Conservation (phyloP, 2,113 vertebrate species). For the Entelurus aequoreus region DNA sequence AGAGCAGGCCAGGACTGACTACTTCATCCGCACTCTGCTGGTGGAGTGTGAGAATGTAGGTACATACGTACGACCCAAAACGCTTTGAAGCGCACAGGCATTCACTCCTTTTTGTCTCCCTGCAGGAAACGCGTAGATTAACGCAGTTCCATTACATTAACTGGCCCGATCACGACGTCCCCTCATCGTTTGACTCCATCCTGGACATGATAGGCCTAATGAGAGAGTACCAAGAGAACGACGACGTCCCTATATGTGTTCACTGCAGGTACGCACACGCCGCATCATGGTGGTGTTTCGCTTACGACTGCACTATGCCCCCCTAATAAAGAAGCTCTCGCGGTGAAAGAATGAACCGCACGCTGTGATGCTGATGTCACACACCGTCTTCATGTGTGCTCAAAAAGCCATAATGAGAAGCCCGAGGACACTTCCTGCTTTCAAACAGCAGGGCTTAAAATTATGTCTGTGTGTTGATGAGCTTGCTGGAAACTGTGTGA, state of each 20-base stretch:
- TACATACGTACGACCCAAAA: constrained; percentile 10
- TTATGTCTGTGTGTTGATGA: constrained; percentile 19
- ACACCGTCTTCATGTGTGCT: constrained; percentile 44
- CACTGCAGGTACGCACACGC: constrained; percentile 82
- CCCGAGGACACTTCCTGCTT: constrained; percentile 63
- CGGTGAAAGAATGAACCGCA: constrained; percentile 1
- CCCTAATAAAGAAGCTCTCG: neutral
- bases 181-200: constrained; percentile 96
- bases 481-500: constrained; percentile 33
- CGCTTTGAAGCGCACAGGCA: neutral
- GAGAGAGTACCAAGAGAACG: constrained; percentile 93
- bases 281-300: neutral
- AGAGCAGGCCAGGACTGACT: constrained; percentile 89
- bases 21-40: constrained; percentile 84
- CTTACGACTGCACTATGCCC: neutral
- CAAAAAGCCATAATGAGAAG: constrained; percentile 62
- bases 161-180: constrained; percentile 98
- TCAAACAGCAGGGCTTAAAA: constrained; percentile 53
- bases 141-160: constrained; percentile 98
- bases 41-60: constrained; percentile 91
- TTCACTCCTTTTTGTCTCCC: neutral
- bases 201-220: constrained; percentile 97
- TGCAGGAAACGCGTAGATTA: constrained; percentile 85
- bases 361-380: constrained; percentile 4
- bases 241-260: constrained; percentile 92